A percentile compares a stretch with the other conserved stretches of the same genome.
Conservation (phyloP, 2,113 vertebrate species). For the Poeciliopsis retropinna region DNA sequence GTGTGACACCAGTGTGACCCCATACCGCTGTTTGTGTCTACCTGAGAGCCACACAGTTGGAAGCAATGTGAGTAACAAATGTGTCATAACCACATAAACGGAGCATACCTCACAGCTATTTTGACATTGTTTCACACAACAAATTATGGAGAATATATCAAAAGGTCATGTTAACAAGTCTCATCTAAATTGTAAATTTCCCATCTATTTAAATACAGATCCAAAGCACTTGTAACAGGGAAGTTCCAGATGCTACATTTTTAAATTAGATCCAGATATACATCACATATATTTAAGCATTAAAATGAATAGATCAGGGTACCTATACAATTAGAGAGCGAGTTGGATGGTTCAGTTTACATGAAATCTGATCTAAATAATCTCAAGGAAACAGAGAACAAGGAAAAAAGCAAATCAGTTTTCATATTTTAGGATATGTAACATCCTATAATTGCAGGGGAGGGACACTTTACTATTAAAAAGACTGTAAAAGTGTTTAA, state of each 20-base stretch:
- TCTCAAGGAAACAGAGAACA: too few species aligned
- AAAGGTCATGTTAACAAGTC: background rate
- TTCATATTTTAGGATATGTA: background rate
- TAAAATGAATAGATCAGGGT: background rate
- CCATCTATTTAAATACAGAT: background rate
- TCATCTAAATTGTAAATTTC: too few species aligned
- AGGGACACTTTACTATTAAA: too few species aligned
- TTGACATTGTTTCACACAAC: background rate
- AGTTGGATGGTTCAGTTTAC: background rate
- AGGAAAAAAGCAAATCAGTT: background rate
- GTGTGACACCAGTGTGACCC: conserved; percentile 81
- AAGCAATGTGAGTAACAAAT: conserved; percentile 84
- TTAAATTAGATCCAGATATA: background rate
- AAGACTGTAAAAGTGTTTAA: background rate
- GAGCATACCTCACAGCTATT: background rate
- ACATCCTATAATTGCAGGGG: background rate
- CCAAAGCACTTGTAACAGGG: background rate
- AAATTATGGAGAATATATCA: background rate
- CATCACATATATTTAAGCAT: background rate
- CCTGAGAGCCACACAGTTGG: conserved; percentile 87
- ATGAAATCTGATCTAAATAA: too few species aligned
- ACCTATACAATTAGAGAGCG: too few species aligned
- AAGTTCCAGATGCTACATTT: background rate
- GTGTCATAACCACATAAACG: background rate
- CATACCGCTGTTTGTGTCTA: conserved; percentile 86